Base-by-base conservation (phyloP, 2,113 vertebrate species). In the Megalops atlanticus region DNA sequence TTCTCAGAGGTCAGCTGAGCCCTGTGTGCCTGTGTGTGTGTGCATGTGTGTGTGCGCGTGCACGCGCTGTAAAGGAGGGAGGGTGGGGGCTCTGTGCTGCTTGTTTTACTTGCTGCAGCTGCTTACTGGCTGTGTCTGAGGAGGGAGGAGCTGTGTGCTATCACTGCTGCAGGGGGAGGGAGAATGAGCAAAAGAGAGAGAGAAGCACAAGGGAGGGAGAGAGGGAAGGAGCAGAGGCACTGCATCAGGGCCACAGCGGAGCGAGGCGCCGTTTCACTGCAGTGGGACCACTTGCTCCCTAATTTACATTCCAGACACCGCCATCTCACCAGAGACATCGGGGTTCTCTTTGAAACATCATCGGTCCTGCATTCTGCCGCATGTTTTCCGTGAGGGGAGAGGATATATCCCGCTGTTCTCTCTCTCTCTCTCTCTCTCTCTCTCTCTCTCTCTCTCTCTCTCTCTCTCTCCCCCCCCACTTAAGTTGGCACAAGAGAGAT, bases 51-150 rank as follows among this genome's bases (percentile, higher is more conserved):
- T 47, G 77, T 69, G 12, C 73, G 64, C 24, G 47, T 31, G 38
- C 27, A 41, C 2, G 35, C 16, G 47, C 8, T 41, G n/a, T 58
- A 41, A 41, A 21, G 72, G 83, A 85, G 80, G 81, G 82, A 77
- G 81, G 69, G 83, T 84, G 80, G 81, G 87, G 85, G 73, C 86
- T 87, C 74, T 80, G 87, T 85, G 80, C 85, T 85, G 81, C 82
- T 84, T 81, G 81, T 79, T 83, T 54, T 72, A 77, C 49, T 79
- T 69, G 54, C 79, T 79, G 84, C 84, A 80, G 84, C 82, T 83
- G 77, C 78, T 91, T 83, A 93, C 92, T 93, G 92, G 92, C 82
- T 92, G 85, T 84, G 86, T 84, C 82, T 83, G 81, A 79, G 69
- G 82, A 49, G 87, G 84, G 71, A 80, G 81, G 78, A 85, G 79